Evolutionary conservation across 2,797 vertebrate species (phyloP), one percentile per base, ranked within the genome.

Genomic region (Sardinella longiceps): DNA sequence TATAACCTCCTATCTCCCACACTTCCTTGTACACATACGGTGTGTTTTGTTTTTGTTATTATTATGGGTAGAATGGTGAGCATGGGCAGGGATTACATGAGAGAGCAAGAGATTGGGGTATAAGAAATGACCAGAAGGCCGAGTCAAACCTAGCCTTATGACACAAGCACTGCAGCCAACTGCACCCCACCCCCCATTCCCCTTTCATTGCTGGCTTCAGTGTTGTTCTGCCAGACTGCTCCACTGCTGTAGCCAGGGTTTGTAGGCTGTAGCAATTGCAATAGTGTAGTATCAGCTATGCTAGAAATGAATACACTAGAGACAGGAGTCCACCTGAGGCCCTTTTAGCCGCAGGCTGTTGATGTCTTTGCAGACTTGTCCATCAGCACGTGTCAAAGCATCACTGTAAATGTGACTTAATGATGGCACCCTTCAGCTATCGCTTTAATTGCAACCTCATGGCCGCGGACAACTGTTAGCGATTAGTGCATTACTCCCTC

Each of bases 361-460:
- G 5, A 77, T 23, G 20, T 43, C 18, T 43, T 39, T 39, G 70
- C 37, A 43, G 70, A 43, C 70, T 7, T 77, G 70, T 77, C 70
- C 33, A 23, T 77, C 70, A 77, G 70, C 70, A 2, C 10, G 37
- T 77, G 70, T 77, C 70, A 77, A 20, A 39, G 37, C 18, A 10
- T 43, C 70, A 43, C 37, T 23, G 11, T 77, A 77, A 43, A 77
- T 43, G 37, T 39, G 70, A 18, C 37, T 77, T 77, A 77, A 77
- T 39, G 70, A 77, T 43, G 33, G 70, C 18, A 9, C 37, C 70
- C 70, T 43, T 77, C 70, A 77, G 70, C 70, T 43, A 77, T 77
- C 39, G 7, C 12, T 74, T 74, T 77, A 43, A 77, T 39, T 77
- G 70, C 33, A 43, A 77, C 70, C 70, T 77, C 70, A 77, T 77